Base-by-base conservation (phyloP, 2,888 invertebrate genomes). In the Folsomia candida region DNA sequence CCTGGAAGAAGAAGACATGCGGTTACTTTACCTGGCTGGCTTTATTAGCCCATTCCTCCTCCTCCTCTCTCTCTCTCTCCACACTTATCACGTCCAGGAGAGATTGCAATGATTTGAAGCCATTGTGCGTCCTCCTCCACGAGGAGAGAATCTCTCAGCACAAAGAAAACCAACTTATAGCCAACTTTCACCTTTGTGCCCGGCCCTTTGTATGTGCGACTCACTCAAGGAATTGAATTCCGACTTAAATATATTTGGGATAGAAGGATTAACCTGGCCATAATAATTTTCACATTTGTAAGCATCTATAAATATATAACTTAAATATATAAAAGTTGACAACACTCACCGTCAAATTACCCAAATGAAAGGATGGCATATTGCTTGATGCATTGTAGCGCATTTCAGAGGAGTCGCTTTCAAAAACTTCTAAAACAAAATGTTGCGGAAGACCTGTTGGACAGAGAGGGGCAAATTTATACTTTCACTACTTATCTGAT, bases 381-480 rank as follows among this genome's bases (percentile, higher is more conserved):
- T 80, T 76, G 58, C 75, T 78, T n/a, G 78, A 78, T 25, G 78
- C 78, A 71, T 80, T 80, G 69, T 80, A 80, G 3, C 79, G 76
- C 25, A 79, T 29, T 57, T 79, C 79, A 11, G 71, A 51, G 22
- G 77, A 74, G 54, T 79, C 79, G 72, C 72, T 77, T 69, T 78
- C 77, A 25, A 73, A 73, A 51, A 79, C 79, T 73, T 93, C 93
- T 76, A 93, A 87, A 67, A 92, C 86, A 86, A 94, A 94, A 83
- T 88, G 87, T 85, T 94, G 93, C 71, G 92, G 91, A 80, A 94
- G 87, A 76, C 94, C n/a, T n/a, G n/a, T n/a, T n/a, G n/a, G n/a
- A n/a, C n/a, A n/a, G n/a, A n/a, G n/a, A n/a, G n/a, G n/a, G n/a
- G n/a, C n/a, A n/a, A n/a, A n/a, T n/a, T n/a, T n/a, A n/a, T n/a